Evolutionary conservation across 2,797 vertebrate species (phyloP).

Genomic region (Clarias fuscus): DNA sequence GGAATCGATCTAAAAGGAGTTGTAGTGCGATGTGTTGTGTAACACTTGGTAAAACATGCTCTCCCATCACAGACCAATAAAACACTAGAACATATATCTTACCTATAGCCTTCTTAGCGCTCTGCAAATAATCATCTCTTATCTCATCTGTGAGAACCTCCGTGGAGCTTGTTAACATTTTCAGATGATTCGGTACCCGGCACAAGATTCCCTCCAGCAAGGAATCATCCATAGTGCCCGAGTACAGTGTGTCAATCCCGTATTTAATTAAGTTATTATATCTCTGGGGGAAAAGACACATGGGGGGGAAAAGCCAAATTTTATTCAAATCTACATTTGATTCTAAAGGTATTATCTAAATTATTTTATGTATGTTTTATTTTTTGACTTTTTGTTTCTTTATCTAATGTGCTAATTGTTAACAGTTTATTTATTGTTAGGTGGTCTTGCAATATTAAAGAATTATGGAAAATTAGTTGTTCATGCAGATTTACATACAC

Average conservation of each 20-base stretch:
- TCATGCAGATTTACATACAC: not conserved
- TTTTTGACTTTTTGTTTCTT: not conserved
- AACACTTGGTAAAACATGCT: not conserved
- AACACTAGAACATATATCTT: not conserved
- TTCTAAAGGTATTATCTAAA: no score
- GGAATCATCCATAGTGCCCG: slow-evolving; percentile 78
- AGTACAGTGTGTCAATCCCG: slow-evolving; percentile 77
- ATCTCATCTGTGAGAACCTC: slow-evolving; percentile 78
- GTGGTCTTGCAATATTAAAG: not conserved
- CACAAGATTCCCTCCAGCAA: slow-evolving; percentile 76
- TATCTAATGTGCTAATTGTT: not conserved
- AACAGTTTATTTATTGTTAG: not conserved
- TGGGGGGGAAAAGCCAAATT: no score
- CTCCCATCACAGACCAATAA: not conserved
- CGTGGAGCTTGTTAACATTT: slow-evolving; percentile 62
- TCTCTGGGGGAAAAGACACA: slow-evolving; percentile 64
- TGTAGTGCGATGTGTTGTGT: not conserved
- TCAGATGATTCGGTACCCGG: slow-evolving; percentile 75
- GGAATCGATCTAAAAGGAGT: not conserved
- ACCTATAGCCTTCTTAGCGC: slow-evolving; percentile 82
- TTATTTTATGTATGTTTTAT: not conserved
- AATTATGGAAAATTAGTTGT: not conserved
- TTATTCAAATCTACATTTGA: no score
- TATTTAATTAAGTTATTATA: slow-evolving; percentile 80
- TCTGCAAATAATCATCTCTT: slow-evolving; percentile 82